Conservation (phyloP, 2,888 invertebrate species). For the Chironomus riparius region DNA sequence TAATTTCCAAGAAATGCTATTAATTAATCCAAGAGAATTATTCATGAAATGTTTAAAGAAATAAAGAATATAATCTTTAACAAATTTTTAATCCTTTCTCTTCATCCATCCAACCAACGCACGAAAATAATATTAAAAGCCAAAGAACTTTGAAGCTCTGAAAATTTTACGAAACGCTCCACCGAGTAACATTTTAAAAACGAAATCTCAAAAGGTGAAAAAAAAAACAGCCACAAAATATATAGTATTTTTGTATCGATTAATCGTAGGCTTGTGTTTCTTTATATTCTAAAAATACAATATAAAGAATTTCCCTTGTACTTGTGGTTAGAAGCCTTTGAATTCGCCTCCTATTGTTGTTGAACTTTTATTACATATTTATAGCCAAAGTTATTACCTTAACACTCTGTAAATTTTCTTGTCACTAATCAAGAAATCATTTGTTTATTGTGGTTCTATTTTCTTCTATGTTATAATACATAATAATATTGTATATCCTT, state of each 20-base stretch:
- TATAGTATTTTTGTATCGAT: not conserved
- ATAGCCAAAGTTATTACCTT: not conserved
- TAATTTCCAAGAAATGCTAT: no score
- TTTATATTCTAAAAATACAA: not conserved
- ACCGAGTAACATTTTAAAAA: slow-evolving; percentile 75
- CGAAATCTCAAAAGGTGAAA: slow-evolving; percentile 75
- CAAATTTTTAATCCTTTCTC: slow-evolving; percentile 3
- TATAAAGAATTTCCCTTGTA: not conserved
- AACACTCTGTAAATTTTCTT: not conserved
- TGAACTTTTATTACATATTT: not conserved
- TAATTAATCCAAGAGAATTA: no score
- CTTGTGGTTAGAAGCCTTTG: no score
- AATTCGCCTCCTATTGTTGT: not conserved
- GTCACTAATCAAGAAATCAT: slow-evolving; percentile 31
- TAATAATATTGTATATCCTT: not conserved
- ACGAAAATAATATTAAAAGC: slow-evolving; percentile 47
- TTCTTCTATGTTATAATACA: not conserved
- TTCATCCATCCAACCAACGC: not conserved
- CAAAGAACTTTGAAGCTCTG: slow-evolving; percentile 67
- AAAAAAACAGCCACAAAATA: slow-evolving; percentile 30
- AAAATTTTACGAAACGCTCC: slow-evolving; percentile 75
- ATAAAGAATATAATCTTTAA: slow-evolving; percentile 30
- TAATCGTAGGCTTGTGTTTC: not conserved
- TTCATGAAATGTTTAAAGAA: no score
- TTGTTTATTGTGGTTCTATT: not conserved